Base-by-base conservation (phyloP, 2,888 invertebrate genomes). In the Masnerella sp. region DNA sequence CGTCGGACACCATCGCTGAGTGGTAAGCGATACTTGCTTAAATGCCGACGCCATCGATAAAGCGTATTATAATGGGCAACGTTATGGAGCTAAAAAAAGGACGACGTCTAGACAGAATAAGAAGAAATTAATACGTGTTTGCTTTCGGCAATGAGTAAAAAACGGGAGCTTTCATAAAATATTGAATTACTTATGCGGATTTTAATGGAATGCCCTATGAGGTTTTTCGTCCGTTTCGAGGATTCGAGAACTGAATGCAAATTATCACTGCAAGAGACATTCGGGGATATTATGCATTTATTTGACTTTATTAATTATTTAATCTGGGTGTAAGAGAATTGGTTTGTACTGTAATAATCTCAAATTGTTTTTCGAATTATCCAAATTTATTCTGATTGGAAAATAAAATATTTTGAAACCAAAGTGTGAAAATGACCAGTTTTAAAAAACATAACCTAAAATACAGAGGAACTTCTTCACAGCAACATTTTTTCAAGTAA, bases 11-110 rank as follows among this genome's bases (percentile, higher is more conserved):
- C 78, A 80, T 79, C 80, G 79, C 76, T 74, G 79, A 79, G 80
- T 80, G 80, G 82, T 83, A 84, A 84, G 77, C 79, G 84, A 84
- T 84, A 84, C 83, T 79, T 76, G 78, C 79, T 79, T 83, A 82
- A 84, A 83, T 84, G 83, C 83, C 75, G 71, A 72, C 74, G 69
- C 43, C 76, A 78, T 75, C 77, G 77, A 77, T 77, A 79, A 77
- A 75, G 77, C 75, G 77, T 79, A 80, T 80, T 79, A 79, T 80
- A 80, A 81, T 79, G 78, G 77, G 78, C 76, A 64, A 64, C 58
- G 45, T 71, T 52, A 51, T 43, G 56, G 18, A 51, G 47, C 28
- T 38, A 54, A 56, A 64, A 40, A 45, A 61, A 64, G 40, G 51
- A 65, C 49, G 47, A 54, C 49, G 56, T 59, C 72, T 54, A 72